phyloP scores from a whole-genome alignment of 2,113 vertebrate genomes.

The Dendrocopos noguchii region DNA sequence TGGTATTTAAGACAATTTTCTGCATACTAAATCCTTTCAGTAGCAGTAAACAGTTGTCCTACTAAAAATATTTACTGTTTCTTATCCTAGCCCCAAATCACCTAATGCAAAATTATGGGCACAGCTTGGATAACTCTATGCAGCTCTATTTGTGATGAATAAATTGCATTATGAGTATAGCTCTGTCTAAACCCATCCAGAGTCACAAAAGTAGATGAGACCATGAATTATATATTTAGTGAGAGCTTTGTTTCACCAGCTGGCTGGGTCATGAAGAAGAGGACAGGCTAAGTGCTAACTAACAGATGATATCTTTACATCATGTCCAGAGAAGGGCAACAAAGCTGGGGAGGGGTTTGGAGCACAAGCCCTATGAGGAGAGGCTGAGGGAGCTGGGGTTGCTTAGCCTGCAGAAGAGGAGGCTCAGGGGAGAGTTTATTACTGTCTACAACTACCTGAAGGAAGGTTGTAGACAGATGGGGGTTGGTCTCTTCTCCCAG shows the following conservation, averaged over 20 bases:
- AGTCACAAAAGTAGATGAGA: background rate
- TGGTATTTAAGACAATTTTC: background rate
- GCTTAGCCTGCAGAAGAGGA: too few species aligned
- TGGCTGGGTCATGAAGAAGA: background rate
- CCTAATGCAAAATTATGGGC: background rate
- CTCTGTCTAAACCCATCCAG: background rate
- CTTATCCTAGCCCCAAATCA: background rate
- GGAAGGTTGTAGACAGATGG: too few species aligned
- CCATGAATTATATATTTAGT: background rate
- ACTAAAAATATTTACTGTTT: background rate
- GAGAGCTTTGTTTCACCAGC: background rate
- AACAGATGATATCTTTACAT: background rate
- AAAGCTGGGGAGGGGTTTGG: too few species aligned
- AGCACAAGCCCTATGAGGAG: too few species aligned
- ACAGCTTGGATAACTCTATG: background rate
- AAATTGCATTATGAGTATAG: background rate
- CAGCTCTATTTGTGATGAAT: background rate
- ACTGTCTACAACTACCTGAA: too few species aligned
- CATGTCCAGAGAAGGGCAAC: too few species aligned
- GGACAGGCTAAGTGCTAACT: background rate
- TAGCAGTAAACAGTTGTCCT: background rate
- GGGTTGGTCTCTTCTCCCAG: too few species aligned
- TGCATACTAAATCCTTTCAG: background rate
- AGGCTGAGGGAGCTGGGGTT: too few species aligned
- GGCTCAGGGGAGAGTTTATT: too few species aligned